Evolutionary conservation across 2,797 vertebrate genomes (phyloP), one percentile per base, ranked within the genome.

Genomic region (Morus bassanus): DNA sequence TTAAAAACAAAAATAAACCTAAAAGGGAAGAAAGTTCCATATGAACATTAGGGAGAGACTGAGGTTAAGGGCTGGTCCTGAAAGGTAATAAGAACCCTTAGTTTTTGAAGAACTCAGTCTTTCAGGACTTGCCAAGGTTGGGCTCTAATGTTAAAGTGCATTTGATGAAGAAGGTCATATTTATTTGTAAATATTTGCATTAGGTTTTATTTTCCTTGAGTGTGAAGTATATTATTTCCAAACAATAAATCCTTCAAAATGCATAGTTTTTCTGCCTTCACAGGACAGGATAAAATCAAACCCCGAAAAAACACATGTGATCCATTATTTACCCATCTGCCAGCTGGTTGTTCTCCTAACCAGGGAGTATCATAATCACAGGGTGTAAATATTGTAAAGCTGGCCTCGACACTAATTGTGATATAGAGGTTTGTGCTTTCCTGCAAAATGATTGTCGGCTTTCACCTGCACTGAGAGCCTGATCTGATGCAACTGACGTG

Each of bases 1-100:
- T 91, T 97, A 91, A 93, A 96, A 89, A 90, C 85, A 93, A 94
- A 96, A 93, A 90, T 85, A 92, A 93, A 78, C 50, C 65, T 77
- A 43, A 61, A 80, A 57, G 27, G n/a, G 31, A 91, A 75, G 53
- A 92, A 96, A 94, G 64, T 88, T 76, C 78, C 25, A 18, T 93
- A 91, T 78, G 84, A 89, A 35, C 85, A 78, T 89, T 80, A 56
- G 78, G 65, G 24, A 74, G 72, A 80, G 67, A 76, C 50, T 1
- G 48, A 21, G 30, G 33, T 86, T 92, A 81, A 72, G 53, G 43
- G 43, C 37, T 82, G 67, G 50, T 86, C 63, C 65, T 96, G 81
- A 77, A 88, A 93, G 73, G 91, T 84, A 95, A 94, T 76, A 54
- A 96, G 89, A 92, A 82, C 39, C 17, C 88, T 91, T 88, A 76